phyloP scores from a whole-genome alignment of 2,113 vertebrate genomes.

The Coreoperca whiteheadi region DNA sequence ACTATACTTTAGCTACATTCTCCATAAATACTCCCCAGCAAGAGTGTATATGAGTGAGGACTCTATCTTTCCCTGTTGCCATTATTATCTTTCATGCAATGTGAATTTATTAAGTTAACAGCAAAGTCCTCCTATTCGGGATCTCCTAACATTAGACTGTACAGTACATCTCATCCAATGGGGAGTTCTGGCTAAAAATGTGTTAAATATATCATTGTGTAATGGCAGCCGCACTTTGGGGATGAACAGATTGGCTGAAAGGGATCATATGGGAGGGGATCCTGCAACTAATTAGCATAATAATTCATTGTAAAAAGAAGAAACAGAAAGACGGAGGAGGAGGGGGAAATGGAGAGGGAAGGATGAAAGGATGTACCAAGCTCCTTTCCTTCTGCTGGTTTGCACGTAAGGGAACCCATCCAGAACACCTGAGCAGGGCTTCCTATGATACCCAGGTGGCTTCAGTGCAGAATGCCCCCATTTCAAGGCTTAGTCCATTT shows the following conservation, averaged over 20 bases:
- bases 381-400: constrained; percentile 56
- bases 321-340: constrained; percentile 4
- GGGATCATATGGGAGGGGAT: background rate
- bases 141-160: background rate
- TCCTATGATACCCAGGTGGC: constrained; percentile 70
- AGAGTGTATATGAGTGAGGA: background rate
- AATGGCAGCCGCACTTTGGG: background rate
- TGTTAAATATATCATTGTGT: background rate
- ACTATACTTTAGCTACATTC: background rate
- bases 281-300: constrained; percentile 19
- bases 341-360: constrained; percentile 12
- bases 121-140: background rate
- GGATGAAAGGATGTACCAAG: constrained; percentile 47
- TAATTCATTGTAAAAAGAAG: constrained; percentile 15
- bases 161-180: background rate
- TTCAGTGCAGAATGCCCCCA: constrained; percentile 65
- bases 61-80: background rate
- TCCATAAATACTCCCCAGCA: background rate
- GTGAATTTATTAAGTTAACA: background rate
- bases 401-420: constrained; percentile 68
- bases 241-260: constrained; percentile 17
- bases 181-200: background rate
- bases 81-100: background rate
- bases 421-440: constrained; percentile 73
- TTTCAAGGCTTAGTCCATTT: constrained; percentile 53